Percentiles rank a stretch among this genome's conserved stretches.
These are phyloP conservation scores for Corydoras maculifer DNA, from an alignment of 2,113 vertebrate genomes.

Conservation along the genomic window DNA sequence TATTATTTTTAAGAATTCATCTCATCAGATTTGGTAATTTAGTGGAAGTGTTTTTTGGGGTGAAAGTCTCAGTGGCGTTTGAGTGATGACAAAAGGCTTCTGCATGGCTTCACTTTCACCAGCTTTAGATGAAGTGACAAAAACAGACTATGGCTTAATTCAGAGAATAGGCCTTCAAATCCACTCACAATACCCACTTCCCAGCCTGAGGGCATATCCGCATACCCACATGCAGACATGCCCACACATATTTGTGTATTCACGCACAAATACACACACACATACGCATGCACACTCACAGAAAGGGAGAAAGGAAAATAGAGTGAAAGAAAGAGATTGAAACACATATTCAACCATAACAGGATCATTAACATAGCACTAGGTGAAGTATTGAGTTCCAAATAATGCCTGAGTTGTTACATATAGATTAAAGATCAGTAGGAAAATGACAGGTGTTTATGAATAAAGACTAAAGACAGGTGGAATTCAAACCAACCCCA, in stretches of 20 bases:
- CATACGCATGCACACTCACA: neutral
- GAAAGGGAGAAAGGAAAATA: neutral
- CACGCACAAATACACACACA: slow-evolving; percentile 23
- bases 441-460: no score
- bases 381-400: slow-evolving; percentile 39
- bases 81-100: slow-evolving; percentile 50
- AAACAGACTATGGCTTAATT: slow-evolving; percentile 48
- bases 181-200: slow-evolving; percentile 49
- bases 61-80: no score
- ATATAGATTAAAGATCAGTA: no score
- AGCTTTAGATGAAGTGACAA: slow-evolving; percentile 48
- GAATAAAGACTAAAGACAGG: no score
- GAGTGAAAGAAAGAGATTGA: no score
- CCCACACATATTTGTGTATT: slow-evolving; percentile 29
- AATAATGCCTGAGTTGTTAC: slow-evolving; percentile 25
- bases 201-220: slow-evolving; percentile 30
- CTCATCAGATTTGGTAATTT: no score
- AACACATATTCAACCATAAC: neutral
- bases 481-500: no score
- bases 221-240: slow-evolving; percentile 13
- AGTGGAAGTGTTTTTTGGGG: no score
- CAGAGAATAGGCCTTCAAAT: slow-evolving; percentile 53
- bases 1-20: no score
- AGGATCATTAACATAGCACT: slow-evolving; percentile 14
- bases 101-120: slow-evolving; percentile 37